Conservation (phyloP, 2,797 vertebrate species). For the Champsocephalus gunnari region DNA sequence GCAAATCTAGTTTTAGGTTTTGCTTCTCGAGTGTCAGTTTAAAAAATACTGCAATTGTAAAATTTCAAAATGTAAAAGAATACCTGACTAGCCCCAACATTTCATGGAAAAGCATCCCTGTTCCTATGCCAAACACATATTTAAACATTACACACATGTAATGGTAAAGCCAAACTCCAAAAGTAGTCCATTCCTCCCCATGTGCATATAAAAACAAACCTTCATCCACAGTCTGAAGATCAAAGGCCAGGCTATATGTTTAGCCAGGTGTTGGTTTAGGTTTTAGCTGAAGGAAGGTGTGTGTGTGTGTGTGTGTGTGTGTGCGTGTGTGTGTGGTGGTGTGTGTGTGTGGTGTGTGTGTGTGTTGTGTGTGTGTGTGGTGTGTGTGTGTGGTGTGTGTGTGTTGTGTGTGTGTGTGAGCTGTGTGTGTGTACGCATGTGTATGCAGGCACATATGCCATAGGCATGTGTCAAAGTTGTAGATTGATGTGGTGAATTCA, state of each 20-base stretch:
- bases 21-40: no score
- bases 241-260: conserved; percentile 64
- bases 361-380: conserved; percentile 2
- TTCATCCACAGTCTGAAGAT: conserved; percentile 34
- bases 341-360: conserved; percentile 29
- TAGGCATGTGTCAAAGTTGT: conserved; percentile 60
- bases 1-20: no score
- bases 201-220: conserved; percentile 36
- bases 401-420: conserved; percentile 31
- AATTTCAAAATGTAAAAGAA: no score
- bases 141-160: conserved; percentile 21
- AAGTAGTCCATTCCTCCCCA: conserved; percentile 16
- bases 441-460: conserved; percentile 39
- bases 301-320: conserved; percentile 31
- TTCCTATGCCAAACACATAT: not conserved
- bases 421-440: conserved; percentile 39
- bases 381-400: no score
- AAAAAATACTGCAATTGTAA: no score
- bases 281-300: conserved; percentile 45
- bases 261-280: conserved; percentile 67
- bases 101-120: conserved; percentile 1
- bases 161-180: conserved; percentile 16
- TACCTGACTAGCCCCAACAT: not conserved
- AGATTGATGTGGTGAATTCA: conserved; percentile 64
- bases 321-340: conserved; percentile 44